Percentiles rank a stretch among this genome's conserved stretches.
Conservation (phyloP, 2,888 invertebrate genomes). For the Idaea aversata region DNA sequence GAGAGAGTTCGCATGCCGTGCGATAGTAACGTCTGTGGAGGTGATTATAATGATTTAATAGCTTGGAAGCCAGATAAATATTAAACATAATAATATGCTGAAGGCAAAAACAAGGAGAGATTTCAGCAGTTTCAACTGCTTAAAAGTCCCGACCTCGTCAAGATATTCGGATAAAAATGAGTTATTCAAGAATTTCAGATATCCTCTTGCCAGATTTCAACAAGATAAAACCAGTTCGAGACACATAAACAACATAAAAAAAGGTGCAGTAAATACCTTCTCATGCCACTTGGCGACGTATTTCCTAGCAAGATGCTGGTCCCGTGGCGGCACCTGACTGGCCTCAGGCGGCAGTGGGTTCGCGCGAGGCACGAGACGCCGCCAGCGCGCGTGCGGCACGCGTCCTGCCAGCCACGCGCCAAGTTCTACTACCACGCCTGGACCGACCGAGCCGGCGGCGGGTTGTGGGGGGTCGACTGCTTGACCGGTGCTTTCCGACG, state of each 20-base stretch:
- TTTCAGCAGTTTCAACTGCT: too few relatives aligned
- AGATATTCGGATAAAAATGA: too few relatives aligned
- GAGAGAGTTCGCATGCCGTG: constrained; percentile 80
- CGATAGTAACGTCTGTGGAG: constrained; percentile 59
- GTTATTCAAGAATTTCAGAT: too few relatives aligned
- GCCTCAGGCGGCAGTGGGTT: constrained; percentile 29
- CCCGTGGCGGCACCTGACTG: constrained; percentile 41
- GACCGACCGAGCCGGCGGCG: constrained; percentile 59
- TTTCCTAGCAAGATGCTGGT: constrained; percentile 61
- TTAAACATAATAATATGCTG: too few relatives aligned
- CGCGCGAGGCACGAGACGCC: constrained; percentile 46
- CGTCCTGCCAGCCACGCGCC: constrained; percentile 75
- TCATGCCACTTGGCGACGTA: constrained; percentile 69
- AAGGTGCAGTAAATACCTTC: constrained; percentile 40
- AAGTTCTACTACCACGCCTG: constrained; percentile 74
- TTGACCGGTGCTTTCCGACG: too few relatives aligned
- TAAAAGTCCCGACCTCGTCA: too few relatives aligned
- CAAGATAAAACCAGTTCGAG: too few relatives aligned
- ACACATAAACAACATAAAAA: background rate
- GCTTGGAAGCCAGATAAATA: too few relatives aligned
- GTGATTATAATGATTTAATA: too few relatives aligned
- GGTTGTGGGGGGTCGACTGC: constrained; percentile 14
- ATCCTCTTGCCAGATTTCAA: too few relatives aligned
- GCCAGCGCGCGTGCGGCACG: constrained; percentile 66
- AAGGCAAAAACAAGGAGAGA: too few relatives aligned